These are phyloP conservation scores for Neotoxoptera formosana DNA, from an alignment of 1,140 invertebrate genomes.

Conservation along the genomic window DNA sequence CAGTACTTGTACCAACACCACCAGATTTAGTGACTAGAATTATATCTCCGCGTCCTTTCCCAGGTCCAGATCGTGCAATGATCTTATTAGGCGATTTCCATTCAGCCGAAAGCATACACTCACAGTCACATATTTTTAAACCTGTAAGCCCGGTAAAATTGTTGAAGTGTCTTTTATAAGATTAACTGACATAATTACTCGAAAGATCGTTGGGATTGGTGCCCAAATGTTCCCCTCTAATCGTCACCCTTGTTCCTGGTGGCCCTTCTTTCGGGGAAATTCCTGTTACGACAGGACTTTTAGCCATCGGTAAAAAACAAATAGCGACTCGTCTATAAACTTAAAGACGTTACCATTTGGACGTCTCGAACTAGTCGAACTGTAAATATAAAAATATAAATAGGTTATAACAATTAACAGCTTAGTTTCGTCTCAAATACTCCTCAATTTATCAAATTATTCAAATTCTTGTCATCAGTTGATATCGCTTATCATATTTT, in stretches of 20 bases:
- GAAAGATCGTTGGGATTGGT: conserved; percentile 83
- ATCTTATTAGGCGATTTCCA: conserved; percentile 99
- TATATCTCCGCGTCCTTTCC: conserved; percentile 94
- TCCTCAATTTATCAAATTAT: not conserved
- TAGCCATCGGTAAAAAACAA: conserved; percentile 68
- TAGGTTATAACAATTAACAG: not conserved
- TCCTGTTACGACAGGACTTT: conserved; percentile 90
- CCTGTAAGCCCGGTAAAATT: conserved; percentile 67
- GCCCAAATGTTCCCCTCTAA: conserved; percentile 96
- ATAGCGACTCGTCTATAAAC: not conserved
- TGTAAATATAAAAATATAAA: not conserved
- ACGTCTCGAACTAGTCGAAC: too few species aligned
- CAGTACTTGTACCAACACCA: conserved; percentile 91
- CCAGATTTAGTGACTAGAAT: conserved; percentile 91
- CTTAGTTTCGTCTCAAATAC: not conserved
- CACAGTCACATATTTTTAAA: conserved; percentile 92
- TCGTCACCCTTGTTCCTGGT: conserved; percentile 93
- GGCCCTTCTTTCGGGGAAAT: conserved; percentile 98
- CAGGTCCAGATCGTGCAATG: conserved; percentile 90
- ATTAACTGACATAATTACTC: conserved; percentile 68
- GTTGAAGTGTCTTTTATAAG: not conserved
- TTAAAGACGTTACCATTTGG: not conserved
- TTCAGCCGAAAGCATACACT: conserved; percentile 93
- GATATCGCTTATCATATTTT: not conserved
- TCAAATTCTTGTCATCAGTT: not conserved